Conservation (phyloP, 2,113 vertebrate species). For the Pteropus alecto region DNA sequence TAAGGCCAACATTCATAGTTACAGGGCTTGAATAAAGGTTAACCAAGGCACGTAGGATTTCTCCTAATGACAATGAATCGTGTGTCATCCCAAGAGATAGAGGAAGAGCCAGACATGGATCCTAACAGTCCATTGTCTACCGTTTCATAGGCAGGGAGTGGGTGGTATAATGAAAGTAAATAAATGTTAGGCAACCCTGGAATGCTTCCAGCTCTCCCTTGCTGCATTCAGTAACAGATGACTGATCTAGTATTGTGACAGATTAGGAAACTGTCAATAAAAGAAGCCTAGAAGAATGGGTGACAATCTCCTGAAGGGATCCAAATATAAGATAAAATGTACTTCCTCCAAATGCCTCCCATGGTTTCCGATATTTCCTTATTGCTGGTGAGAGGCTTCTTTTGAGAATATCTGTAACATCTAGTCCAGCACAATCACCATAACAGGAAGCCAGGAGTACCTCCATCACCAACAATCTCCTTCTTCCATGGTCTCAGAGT, state of each 20-base stretch:
- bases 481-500: neutral
- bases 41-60: neutral
- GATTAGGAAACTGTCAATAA: neutral
- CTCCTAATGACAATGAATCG: neutral
- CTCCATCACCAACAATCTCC: neutral
- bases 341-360: neutral
- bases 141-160: neutral
- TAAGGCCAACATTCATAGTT: neutral
- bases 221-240: neutral
- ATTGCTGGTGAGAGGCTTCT: neutral
- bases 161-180: neutral
- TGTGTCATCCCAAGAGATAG: neutral
- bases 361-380: neutral
- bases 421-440: neutral
- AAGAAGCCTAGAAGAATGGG: neutral
- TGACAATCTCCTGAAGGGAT: neutral
- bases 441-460: neutral
- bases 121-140: neutral
- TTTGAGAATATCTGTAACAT: neutral
- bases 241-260: neutral
- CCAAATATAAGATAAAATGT: neutral
- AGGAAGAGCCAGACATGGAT: neutral
- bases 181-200: neutral
- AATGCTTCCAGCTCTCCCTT: neutral
- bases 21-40: neutral